Evolutionary conservation across 2,113 vertebrate genomes (phyloP).

Genomic region (Struthio camelus): DNA sequence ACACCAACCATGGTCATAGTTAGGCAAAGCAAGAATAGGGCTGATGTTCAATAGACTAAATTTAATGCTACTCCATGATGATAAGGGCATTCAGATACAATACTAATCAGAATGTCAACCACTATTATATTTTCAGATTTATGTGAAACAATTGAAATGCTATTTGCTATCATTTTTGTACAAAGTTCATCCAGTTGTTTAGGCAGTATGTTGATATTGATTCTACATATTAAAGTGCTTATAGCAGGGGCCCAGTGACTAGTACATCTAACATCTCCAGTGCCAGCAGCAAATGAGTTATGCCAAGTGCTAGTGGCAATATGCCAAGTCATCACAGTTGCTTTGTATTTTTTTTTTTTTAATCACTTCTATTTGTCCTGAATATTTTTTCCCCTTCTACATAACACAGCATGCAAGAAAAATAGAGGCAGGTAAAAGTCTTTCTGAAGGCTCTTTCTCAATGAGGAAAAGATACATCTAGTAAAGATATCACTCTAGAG

Average conservation of each 20-base stretch:
- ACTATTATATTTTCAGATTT: slow-evolving; percentile 71
- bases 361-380: slow-evolving; percentile 47
- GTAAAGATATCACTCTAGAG: slow-evolving; percentile 63
- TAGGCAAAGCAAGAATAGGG: slow-evolving; percentile 31
- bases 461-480: slow-evolving; percentile 30
- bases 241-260: slow-evolving; percentile 34
- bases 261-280: slow-evolving; percentile 56
- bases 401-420: slow-evolving; percentile 56
- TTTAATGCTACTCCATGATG: slow-evolving; percentile 66
- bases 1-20: slow-evolving; percentile 27
- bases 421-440: slow-evolving; percentile 40
- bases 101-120: slow-evolving; percentile 69
- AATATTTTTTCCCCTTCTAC: slow-evolving; percentile 46
- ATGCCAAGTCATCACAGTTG: slow-evolving; percentile 64
- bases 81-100: slow-evolving; percentile 59
- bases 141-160: slow-evolving; percentile 71
- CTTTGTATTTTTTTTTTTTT: background rate
- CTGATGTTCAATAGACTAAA: slow-evolving; percentile 61
- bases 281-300: slow-evolving; percentile 58
- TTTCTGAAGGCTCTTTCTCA: slow-evolving; percentile 64
- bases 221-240: slow-evolving; percentile 56
- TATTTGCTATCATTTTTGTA: slow-evolving; percentile 67
- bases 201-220: slow-evolving; percentile 65
- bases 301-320: slow-evolving; percentile 69
- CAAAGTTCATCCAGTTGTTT: slow-evolving; percentile 71